Evolutionary conservation across 2,113 vertebrate genomes (phyloP).

Genomic region (Manacus vitellinus): DNA sequence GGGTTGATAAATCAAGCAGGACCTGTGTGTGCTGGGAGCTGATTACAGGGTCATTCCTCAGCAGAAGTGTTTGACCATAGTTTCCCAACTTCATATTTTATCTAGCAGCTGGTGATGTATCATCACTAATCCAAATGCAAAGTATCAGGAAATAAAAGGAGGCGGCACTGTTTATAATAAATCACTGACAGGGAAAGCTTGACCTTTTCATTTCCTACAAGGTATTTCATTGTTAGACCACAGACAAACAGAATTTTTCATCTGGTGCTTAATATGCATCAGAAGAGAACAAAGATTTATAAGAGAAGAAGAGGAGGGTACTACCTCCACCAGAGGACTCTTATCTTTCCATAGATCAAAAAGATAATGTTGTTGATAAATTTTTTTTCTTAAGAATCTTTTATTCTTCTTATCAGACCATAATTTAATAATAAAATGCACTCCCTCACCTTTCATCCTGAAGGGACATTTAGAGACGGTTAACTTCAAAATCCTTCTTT

Average conservation of each 20-base stretch:
- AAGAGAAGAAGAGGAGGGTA: constrained; percentile 35
- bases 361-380: constrained; percentile 11
- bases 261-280: constrained; percentile 71
- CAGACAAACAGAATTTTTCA: constrained; percentile 75
- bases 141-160: constrained; percentile 69
- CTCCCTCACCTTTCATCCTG: neutral
- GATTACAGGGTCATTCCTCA: constrained; percentile 71
- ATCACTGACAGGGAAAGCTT: constrained; percentile 69
- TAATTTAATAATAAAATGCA: neutral
- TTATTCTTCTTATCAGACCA: neutral
- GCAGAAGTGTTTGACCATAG: constrained; percentile 60
- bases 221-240: constrained; percentile 73
- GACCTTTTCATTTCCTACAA: constrained; percentile 74
- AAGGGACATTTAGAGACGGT: neutral
- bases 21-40: constrained; percentile 52
- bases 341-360: constrained; percentile 43
- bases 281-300: constrained; percentile 69
- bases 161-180: constrained; percentile 73
- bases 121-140: constrained; percentile 70
- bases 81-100: constrained; percentile 77
- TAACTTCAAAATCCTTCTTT: neutral
- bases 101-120: constrained; percentile 62
- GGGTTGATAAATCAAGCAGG: constrained; percentile 76
- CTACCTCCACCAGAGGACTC: constrained; percentile 20
- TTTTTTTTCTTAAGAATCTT: neutral